Evolutionary conservation across 2,888 invertebrate species (phyloP).

Genomic region (Eupeodes latifasciatus): DNA sequence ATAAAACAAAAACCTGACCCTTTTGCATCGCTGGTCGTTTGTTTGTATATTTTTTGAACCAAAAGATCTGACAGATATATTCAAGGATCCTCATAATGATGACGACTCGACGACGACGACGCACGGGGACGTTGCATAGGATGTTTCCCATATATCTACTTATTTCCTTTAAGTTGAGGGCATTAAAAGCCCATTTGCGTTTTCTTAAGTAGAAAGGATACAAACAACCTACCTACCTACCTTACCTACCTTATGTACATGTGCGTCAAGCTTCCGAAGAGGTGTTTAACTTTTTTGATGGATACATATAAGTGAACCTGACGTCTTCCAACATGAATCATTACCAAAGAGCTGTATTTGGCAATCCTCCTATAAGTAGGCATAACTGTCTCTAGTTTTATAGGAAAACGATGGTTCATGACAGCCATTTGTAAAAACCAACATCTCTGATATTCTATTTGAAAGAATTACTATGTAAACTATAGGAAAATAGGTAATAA

Average conservation of each 20-base stretch:
- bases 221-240: slow-evolving; percentile 6
- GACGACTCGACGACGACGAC: background rate
- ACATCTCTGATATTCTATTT: background rate
- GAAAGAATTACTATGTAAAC: too few species aligned
- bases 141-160: slow-evolving; percentile 27
- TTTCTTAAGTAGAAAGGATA: slow-evolving; percentile 67
- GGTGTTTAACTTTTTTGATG: slow-evolving; percentile 1
- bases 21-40: slow-evolving; percentile 28
- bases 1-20: background rate
- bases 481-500: too few species aligned
- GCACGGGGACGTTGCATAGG: background rate
- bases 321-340: slow-evolving; percentile 37
- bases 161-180: slow-evolving; percentile 13
- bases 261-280: slow-evolving; percentile 54
- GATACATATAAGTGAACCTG: background rate
- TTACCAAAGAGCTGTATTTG: slow-evolving; percentile 31
- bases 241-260: background rate
- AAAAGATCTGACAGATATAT: slow-evolving; percentile 62
- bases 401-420: slow-evolving; percentile 5
- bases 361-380: slow-evolving; percentile 24
- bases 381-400: slow-evolving; percentile 28
- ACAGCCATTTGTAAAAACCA: background rate
- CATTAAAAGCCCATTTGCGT: slow-evolving; percentile 74
- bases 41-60: slow-evolving; percentile 31
- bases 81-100: slow-evolving; percentile 35